These are phyloP conservation scores for Corythaixoides concolor DNA, from an alignment of 2,113 vertebrate genomes.

Conservation along the genomic window DNA sequence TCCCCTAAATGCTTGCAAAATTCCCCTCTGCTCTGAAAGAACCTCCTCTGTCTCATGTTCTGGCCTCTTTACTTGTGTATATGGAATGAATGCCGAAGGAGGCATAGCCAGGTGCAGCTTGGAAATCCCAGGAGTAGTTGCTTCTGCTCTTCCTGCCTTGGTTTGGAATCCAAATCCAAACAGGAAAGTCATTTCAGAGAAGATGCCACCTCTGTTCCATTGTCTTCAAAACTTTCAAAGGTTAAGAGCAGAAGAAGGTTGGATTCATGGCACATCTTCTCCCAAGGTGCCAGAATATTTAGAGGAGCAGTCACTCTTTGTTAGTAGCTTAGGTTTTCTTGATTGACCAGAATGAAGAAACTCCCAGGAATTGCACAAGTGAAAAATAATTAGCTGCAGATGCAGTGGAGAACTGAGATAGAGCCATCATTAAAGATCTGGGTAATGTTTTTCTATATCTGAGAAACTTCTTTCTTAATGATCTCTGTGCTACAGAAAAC, in stretches of 20 bases:
- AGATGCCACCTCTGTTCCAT: background rate
- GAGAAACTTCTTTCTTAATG: background rate
- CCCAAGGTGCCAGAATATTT: background rate
- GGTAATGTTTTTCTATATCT: background rate
- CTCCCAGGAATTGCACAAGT: background rate
- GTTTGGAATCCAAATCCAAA: background rate
- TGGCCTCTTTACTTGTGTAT: background rate
- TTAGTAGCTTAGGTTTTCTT: background rate
- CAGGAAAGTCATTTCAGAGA: background rate
- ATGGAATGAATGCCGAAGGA: constrained; percentile 19
- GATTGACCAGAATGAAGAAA: background rate
- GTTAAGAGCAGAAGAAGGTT: background rate
- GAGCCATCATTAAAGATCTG: constrained; percentile 5
- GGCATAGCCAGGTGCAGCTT: constrained; percentile 7
- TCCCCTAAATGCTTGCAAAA: background rate
- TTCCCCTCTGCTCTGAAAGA: constrained; percentile 5
- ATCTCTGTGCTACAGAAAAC: background rate
- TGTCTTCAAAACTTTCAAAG: background rate
- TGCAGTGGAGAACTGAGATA: background rate
- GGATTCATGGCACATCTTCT: background rate
- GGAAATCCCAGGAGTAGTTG: background rate
- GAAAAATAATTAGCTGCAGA: background rate
- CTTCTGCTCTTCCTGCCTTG: background rate
- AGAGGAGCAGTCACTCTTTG: background rate
- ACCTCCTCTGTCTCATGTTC: background rate